phyloP scores from a whole-genome alignment of 30 jellyfish, hydroid and myxozoan species.

The Aurelia sp. region DNA sequence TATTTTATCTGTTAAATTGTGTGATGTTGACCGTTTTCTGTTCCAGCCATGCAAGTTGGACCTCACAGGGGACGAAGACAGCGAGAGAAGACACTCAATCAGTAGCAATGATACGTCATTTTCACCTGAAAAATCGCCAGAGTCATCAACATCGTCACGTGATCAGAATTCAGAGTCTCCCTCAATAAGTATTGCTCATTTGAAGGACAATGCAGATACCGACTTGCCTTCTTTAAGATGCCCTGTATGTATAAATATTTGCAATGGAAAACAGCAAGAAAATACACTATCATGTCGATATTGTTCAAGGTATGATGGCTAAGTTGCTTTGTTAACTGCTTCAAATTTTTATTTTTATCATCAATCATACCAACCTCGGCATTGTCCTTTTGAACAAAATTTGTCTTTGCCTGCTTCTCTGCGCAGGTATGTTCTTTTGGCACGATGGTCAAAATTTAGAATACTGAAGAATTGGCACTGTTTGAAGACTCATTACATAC shows the following conservation, averaged over 20 bases:
- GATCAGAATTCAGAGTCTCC: conserved; percentile 55
- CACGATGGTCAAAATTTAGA: too few species aligned
- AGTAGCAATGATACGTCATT: conserved; percentile 1
- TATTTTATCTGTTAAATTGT: too few species aligned
- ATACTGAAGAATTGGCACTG: too few species aligned
- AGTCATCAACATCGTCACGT: conserved; percentile 19
- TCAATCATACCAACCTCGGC: too few species aligned
- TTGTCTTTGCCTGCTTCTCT: too few species aligned
- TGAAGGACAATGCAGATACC: neutral
- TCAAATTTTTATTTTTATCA: neutral
- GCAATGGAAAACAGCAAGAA: conserved; percentile 23
- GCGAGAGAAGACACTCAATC: conserved; percentile 1
- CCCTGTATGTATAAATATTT: conserved; percentile 22
- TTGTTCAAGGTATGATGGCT: conserved; percentile 45
- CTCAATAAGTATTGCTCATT: conserved; percentile 13
- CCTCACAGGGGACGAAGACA: conserved; percentile 45
- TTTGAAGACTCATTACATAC: too few species aligned
- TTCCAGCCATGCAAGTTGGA: conserved; percentile 46
- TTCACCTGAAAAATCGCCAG: conserved; percentile 24
- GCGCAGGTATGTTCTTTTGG: too few species aligned
- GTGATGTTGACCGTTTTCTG: neutral
- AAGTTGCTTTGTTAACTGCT: neutral
- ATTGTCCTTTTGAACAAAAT: too few species aligned
- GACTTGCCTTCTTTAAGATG: conserved; percentile 19
- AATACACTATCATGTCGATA: conserved; percentile 44